Percentiles rank a stretch among this genome's conserved stretches.
These are phyloP conservation scores for Psittacula derbiana DNA, from an alignment of 2,797 vertebrate genomes.

Conservation along the genomic window DNA sequence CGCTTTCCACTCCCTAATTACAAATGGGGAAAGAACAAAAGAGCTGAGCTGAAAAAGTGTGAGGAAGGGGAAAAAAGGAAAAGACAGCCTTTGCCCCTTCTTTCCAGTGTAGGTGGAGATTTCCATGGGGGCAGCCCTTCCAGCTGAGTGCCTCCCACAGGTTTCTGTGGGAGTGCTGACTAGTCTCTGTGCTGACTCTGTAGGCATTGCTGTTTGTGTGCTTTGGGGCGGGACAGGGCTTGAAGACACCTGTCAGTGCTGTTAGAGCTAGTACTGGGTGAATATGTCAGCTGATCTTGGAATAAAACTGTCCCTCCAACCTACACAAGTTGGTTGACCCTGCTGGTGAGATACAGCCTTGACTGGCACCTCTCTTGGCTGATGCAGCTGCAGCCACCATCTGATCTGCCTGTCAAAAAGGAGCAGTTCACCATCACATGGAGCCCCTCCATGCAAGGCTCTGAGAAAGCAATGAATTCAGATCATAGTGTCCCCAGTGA, in stretches of 20 bases:
- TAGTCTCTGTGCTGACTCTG: background rate
- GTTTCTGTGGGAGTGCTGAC: background rate
- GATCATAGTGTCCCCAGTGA: rapidly evolving
- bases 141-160: background rate
- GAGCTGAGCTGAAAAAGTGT: background rate
- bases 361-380: background rate
- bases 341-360: background rate
- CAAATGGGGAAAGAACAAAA: background rate
- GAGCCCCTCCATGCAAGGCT: background rate
- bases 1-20: background rate
- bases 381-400: background rate
- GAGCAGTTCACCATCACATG: background rate
- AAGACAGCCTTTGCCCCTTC: background rate
- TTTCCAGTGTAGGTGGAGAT: background rate
- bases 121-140: background rate
- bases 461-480: background rate
- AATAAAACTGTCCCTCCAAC: background rate
- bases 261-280: background rate
- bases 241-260: background rate
- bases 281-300: background rate
- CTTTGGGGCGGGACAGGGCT: background rate
- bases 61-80: background rate
- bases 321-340: background rate
- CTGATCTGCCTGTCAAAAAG: background rate
- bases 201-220: background rate